These are phyloP conservation scores for Zaprionus camerounensis DNA, from an alignment of 1,140 invertebrate genomes.

Conservation along the genomic window DNA sequence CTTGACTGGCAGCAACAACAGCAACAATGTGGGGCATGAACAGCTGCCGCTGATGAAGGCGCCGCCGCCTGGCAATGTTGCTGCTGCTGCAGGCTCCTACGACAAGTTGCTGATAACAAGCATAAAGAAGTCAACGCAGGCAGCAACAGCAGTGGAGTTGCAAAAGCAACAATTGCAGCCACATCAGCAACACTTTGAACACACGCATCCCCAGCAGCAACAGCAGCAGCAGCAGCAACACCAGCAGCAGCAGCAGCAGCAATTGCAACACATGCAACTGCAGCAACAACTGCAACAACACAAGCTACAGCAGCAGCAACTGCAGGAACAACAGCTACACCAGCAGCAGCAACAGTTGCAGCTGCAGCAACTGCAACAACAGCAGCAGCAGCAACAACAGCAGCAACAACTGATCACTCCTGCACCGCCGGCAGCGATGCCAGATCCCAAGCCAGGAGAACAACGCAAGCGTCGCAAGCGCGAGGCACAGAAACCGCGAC, in stretches of 20 bases:
- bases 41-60: slow-evolving; percentile 11
- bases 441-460: slow-evolving; percentile 56
- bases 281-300: slow-evolving; percentile 19
- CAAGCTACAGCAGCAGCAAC: slow-evolving; percentile 19
- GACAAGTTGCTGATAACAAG: slow-evolving; percentile 21
- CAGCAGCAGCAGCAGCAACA: slow-evolving; percentile 18
- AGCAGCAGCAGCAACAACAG: slow-evolving; percentile 2
- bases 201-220: slow-evolving; percentile 1
- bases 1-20: slow-evolving; percentile 12
- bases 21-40: slow-evolving; percentile 24
- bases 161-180: background rate
- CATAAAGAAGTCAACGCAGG: slow-evolving; percentile 9
- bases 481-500: slow-evolving; percentile 93
- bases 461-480: slow-evolving; percentile 91
- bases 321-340: slow-evolving; percentile 7
- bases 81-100: slow-evolving; percentile 5
- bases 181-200: slow-evolving; percentile 21
- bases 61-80: slow-evolving; percentile 3
- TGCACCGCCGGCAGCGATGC: background rate
- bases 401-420: slow-evolving; percentile 19
- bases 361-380: slow-evolving; percentile 8
- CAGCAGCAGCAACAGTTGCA: slow-evolving; percentile 17
- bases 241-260: slow-evolving; percentile 13
- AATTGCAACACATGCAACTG: background rate
- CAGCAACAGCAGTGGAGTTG: background rate